phyloP scores from a whole-genome alignment of 2,888 invertebrate genomes.

The Buathra laborator region DNA sequence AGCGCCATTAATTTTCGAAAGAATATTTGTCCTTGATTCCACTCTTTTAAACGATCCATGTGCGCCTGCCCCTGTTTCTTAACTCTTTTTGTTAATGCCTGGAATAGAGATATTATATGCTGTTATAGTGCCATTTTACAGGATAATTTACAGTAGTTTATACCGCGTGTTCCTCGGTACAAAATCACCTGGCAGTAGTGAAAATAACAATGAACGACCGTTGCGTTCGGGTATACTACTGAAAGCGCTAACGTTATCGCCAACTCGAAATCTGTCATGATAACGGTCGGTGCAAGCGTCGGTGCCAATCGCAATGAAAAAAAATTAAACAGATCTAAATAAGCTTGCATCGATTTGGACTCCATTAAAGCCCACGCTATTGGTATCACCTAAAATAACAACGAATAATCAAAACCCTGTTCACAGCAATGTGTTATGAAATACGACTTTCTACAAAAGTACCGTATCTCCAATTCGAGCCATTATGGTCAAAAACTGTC shows the following conservation, averaged over 20 bases:
- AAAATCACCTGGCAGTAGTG: not conserved
- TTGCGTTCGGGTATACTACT: not conserved
- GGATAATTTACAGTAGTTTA: too few relatives aligned
- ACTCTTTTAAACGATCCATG: not conserved
- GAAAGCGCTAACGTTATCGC: not conserved
- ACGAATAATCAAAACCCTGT: not conserved
- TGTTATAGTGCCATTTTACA: not conserved
- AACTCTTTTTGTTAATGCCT: not conserved
- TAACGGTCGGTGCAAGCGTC: not conserved
- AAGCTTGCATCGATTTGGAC: not conserved
- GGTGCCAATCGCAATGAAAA: not conserved
- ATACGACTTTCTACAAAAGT: not conserved
- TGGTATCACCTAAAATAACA: constrained; percentile 14
- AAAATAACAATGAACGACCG: constrained; percentile 3
- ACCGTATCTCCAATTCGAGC: constrained; percentile 18
- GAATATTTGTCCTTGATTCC: not conserved
- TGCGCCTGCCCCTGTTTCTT: not conserved
- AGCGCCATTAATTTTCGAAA: constrained; percentile 10
- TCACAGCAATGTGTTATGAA: not conserved
- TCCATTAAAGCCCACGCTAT: constrained; percentile 11
- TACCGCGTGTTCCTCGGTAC: too few relatives aligned
- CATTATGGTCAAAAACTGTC: constrained; percentile 12
- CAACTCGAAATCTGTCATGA: not conserved
- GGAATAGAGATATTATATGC: not conserved
- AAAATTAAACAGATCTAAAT: not conserved